Base-by-base conservation (phyloP, 2,113 vertebrate species). In the Mesembrinibis cayennensis region DNA sequence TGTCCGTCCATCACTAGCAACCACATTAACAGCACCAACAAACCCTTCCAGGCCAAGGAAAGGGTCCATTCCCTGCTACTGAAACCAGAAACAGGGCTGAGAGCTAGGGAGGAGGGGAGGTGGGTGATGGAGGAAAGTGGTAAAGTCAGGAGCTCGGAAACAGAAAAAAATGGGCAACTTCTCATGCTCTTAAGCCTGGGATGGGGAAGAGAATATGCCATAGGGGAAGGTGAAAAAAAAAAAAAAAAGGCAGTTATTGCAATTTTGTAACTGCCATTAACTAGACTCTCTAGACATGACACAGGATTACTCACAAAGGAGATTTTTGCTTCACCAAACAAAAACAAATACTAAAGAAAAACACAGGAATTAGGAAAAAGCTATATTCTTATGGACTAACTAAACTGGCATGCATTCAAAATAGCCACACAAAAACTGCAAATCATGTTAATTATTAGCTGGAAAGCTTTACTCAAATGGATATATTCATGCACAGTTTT, bases 181-280 rank as follows among this genome's bases (percentile, higher is more conserved):
- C 25, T 95, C 78, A 69, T 90, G 63, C 77, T 79, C 9, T 85
- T 56, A 81, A 92, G 85, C 55, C 52, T 71, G 27, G 52, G 52
- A 82, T 71, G 25, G 47, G 36, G 44, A 81, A 62, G 34, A 85
- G 11, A 91, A 25, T 42, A 62, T 40, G 40, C 61, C 76, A 70
- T 11, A 50, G 55, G n/a, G 36, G 25, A 58, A 72, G 52, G 63
- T 38, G 36, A 7, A 65, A 84, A 84, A 50, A 61, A 45, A 47
- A 1, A 22, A 66, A 36, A 59, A 58, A 16, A 16, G 47, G 47
- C 44, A 78, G 36, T 65, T 90, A 87, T 1, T 90, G 76, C 49
- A 58, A 23, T 71, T 90, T 62, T 59, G 30, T 63, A 91, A 78
- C 38, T 65, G 69, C 63, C 61, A 49, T 61, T 59, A 70, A 80